Percentiles rank a stretch among this genome's conserved stretches.
Evolutionary conservation across 2,888 invertebrate genomes (phyloP).

Genomic region (Rhopalosiphum nymphaeae): DNA sequence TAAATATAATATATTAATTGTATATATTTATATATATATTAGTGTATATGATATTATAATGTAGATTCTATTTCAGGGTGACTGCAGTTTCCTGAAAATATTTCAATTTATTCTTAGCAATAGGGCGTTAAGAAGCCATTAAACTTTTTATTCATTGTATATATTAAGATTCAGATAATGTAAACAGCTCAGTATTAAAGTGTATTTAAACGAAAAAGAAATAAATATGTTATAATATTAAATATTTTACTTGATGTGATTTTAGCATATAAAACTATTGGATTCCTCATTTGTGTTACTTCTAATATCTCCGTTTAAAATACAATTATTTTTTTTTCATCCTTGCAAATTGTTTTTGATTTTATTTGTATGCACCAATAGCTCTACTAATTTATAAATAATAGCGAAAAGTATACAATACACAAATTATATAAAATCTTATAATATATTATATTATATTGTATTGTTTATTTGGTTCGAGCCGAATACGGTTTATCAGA

Average conservation of each 20-base stretch:
- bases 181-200: not conserved
- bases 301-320: not conserved
- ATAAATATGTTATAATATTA: not conserved
- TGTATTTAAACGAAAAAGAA: not conserved
- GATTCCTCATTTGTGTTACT: not conserved
- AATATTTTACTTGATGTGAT: not conserved
- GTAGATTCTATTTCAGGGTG: too few relatives aligned
- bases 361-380: not conserved
- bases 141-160: not conserved
- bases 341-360: not conserved
- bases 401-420: not conserved
- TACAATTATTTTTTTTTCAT: not conserved
- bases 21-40: not conserved
- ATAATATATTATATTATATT: not conserved
- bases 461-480: not conserved
- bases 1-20: not conserved
- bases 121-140: not conserved
- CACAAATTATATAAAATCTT: not conserved
- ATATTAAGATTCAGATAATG: not conserved
- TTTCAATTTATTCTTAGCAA: not conserved
- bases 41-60: not conserved
- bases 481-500: not conserved
- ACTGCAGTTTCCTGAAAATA: not conserved
- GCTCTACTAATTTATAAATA: not conserved
- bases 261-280: not conserved